phyloP scores from a whole-genome alignment of 2,888 invertebrate genomes.

The Pollenia labialis region DNA sequence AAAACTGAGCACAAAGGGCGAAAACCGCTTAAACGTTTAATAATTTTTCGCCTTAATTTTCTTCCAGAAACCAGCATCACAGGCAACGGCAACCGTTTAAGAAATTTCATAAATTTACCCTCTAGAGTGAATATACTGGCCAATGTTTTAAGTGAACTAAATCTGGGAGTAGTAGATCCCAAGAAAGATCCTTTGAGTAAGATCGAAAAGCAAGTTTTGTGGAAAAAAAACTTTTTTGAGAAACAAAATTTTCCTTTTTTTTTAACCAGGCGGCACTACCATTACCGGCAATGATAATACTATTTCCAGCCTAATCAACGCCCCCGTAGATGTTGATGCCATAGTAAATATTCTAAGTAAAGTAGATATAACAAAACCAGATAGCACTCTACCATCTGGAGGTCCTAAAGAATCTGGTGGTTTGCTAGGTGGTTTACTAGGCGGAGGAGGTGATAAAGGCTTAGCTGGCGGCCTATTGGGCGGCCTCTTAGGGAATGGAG shows the following conservation, averaged over 20 bases:
- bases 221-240: too few relatives aligned
- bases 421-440: conserved; percentile 15
- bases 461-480: conserved; percentile 14
- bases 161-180: conserved; percentile 9
- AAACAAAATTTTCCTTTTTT: neutral
- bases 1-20: too few relatives aligned
- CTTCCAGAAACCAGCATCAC: conserved; percentile 24
- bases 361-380: neutral
- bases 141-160: conserved; percentile 46
- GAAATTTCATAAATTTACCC: conserved; percentile 42
- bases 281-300: conserved; percentile 59
- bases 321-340: conserved; percentile 38
- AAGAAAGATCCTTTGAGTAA: conserved; percentile 6
- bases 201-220: neutral
- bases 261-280: neutral
- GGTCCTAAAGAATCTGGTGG: neutral
- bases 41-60: neutral
- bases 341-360: conserved; percentile 53
- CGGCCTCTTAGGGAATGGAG: neutral
- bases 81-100: conserved; percentile 43
- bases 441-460: neutral
- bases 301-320: conserved; percentile 10
- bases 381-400: neutral
- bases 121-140: conserved; percentile 32
- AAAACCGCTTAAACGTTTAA: too few relatives aligned